These are phyloP conservation scores for Atlantisia rogersi DNA, from an alignment of 2,113 vertebrate species.

Conservation along the genomic window DNA sequence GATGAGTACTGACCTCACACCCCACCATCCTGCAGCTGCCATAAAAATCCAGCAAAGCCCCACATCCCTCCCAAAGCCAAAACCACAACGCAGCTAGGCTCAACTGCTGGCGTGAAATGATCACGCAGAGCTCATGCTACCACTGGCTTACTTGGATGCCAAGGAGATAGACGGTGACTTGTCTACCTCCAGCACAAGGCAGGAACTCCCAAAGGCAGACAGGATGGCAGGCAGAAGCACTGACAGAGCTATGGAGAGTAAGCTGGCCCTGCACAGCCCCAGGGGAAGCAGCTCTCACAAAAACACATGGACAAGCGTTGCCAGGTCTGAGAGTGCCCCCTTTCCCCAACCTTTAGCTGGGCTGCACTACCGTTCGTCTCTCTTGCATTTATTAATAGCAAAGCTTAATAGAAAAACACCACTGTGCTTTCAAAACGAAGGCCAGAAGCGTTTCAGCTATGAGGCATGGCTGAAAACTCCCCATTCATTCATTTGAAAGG, in stretches of 20 bases:
- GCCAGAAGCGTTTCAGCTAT: not conserved
- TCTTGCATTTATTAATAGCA: not conserved
- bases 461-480: not conserved
- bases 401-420: not conserved
- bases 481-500: not conserved
- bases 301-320: not conserved
- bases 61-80: not conserved
- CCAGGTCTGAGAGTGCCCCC: fast-evolving
- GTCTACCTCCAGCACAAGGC: not conserved
- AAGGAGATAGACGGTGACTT: fast-evolving
- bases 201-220: not conserved
- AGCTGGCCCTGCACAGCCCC: fast-evolving
- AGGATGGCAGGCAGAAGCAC: not conserved
- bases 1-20: fast-evolving
- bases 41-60: not conserved
- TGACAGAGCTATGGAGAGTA: fast-evolving
- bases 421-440: not conserved
- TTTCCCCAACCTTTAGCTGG: not conserved
- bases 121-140: fast-evolving
- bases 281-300: fast-evolving
- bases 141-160: not conserved
- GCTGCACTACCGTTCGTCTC: not conserved
- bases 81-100: fast-evolving
- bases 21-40: not conserved
- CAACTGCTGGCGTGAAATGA: not conserved